Evolutionary conservation across 2,113 vertebrate species (phyloP), one percentile per base, ranked within the genome.

Genomic region (Elachura formosa): DNA sequence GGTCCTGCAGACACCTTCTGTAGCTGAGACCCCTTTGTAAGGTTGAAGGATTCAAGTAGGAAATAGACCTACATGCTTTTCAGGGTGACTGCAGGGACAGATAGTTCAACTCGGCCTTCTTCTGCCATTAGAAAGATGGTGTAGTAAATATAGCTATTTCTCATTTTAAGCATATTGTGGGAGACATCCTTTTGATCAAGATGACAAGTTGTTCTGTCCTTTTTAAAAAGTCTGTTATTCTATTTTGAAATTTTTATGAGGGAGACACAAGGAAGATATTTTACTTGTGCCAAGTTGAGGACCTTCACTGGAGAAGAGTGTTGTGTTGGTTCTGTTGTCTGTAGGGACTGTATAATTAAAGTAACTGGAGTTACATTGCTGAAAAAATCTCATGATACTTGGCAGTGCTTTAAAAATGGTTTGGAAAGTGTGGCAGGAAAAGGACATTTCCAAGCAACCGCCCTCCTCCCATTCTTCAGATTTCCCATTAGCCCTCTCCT

Each of bases 381-480:
- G 62, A 89, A 89, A 84, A 83, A 78, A 28, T 10, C 33, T 84
- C 77, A 26, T 64, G 61, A 11, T 74, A 56, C 59, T 90, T 93
- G 36, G 54, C 74, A 84, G 55, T 59, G 55, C 52, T 82, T 69
- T 72, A 71, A 87, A 94, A 76, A 77, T 51, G 46, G 48, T 83
- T 92, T 71, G 71, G 84, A 58, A 87, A 90, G 33, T 46, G 56
- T 96, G 88, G 52, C 85, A 88, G 67, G 49, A 36, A 51, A 93
- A 78, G 77, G 62, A 90, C 94, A 26, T 96, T 97, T 93, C 87
- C 23, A 89, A 49, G 31, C 56, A 87, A 55, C 31, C 33, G 24
- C 66, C 81, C 52, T 84, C 87, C 68, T 93, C 61, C 41, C 34
- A 6, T 89, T 92, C 63, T 79, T 61, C 62, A 63, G 64, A 94